Evolutionary conservation across 1,140 invertebrate genomes (phyloP).

Genomic region (Drosophila sp.): DNA sequence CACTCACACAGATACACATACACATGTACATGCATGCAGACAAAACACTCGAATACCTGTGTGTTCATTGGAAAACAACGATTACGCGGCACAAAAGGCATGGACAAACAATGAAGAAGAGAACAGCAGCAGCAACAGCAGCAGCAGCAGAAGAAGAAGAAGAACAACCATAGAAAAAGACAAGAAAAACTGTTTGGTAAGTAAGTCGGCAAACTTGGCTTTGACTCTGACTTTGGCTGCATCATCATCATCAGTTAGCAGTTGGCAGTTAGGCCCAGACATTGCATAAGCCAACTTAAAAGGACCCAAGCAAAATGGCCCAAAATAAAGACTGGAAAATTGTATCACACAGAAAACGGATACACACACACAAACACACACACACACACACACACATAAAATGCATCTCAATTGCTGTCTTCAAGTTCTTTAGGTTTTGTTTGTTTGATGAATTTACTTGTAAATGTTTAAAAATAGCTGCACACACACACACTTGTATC

Average conservation of each 20-base stretch:
- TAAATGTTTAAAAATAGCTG: constrained; percentile 70
- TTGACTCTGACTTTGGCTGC: constrained; percentile 50
- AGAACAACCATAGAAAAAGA: constrained; percentile 22
- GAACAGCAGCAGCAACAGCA: constrained; percentile 36
- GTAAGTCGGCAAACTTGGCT: constrained; percentile 61
- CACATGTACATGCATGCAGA: not conserved
- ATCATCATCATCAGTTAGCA: constrained; percentile 19
- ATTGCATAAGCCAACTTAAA: constrained; percentile 60
- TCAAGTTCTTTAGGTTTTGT: constrained; percentile 62
- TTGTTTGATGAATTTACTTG: constrained; percentile 74
- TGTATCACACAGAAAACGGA: constrained; percentile 32
- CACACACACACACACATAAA: constrained; percentile 20
- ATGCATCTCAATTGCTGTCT: constrained; percentile 59
- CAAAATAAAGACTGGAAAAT: constrained; percentile 64
- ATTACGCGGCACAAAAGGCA: constrained; percentile 79
- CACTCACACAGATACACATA: not conserved
- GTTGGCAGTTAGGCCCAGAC: constrained; percentile 10
- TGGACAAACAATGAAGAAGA: constrained; percentile 69
- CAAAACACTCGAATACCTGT: constrained; percentile 49
- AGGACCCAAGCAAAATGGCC: constrained; percentile 52
- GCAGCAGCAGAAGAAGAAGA: constrained; percentile 15
- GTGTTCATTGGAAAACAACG: constrained; percentile 77
- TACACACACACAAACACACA: constrained; percentile 16
- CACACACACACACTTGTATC: constrained; percentile 14
- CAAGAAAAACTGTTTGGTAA: constrained; percentile 39